Conservation (phyloP, 37 sponge, comb jelly and placozoan genomes). For the Haliclona indistincta region DNA sequence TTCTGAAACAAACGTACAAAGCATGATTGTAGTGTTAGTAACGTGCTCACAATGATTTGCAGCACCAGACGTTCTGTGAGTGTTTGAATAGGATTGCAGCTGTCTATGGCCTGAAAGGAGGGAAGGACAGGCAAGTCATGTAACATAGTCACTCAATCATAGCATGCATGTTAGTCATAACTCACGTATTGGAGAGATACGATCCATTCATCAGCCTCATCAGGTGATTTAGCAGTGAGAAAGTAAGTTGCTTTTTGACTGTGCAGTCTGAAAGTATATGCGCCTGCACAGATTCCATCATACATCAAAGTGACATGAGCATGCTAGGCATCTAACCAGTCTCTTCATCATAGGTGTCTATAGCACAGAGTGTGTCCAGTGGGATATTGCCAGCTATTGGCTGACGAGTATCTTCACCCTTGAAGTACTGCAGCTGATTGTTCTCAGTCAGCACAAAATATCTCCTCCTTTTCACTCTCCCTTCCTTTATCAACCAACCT, state of each 20-base stretch:
- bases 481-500: conserved; percentile 90
- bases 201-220: conserved; percentile 77
- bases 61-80: conserved; percentile 74
- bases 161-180: neutral
- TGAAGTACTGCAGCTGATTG: conserved; percentile 77
- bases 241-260: conserved; percentile 54
- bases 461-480: conserved; percentile 56
- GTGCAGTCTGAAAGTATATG: conserved; percentile 70
- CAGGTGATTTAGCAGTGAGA: conserved; percentile 48
- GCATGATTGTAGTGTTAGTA: neutral
- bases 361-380: conserved; percentile 78
- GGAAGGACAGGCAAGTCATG: neutral
- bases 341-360: conserved; percentile 53
- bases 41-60: conserved; percentile 27
- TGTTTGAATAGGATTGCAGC: conserved; percentile 68
- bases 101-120: conserved; percentile 56
- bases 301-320: neutral
- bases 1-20: neutral
- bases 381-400: conserved; percentile 68
- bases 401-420: conserved; percentile 74
- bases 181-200: conserved; percentile 62
- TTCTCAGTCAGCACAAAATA: conserved; percentile 84
- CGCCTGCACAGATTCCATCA: neutral
- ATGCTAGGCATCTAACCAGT: conserved; percentile 15
- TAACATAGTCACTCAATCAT: neutral